Conservation (phyloP, 2,113 vertebrate genomes). For the Peromyscus leucopus region DNA sequence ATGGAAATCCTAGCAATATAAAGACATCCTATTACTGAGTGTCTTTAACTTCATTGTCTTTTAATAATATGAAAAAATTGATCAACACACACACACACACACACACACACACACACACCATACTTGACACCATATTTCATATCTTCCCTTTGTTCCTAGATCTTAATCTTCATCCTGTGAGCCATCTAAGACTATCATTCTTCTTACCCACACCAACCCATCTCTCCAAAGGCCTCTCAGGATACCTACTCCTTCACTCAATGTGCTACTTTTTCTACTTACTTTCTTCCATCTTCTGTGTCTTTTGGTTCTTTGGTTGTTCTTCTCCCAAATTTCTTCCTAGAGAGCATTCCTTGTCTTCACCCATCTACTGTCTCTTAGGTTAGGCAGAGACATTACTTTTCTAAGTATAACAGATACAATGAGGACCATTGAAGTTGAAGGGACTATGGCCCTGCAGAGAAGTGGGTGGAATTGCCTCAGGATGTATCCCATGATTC, state of each 20-base stretch:
- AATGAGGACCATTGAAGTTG: neutral
- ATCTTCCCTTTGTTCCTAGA: constrained; percentile 2
- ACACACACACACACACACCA: neutral
- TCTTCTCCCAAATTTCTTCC: constrained; percentile 18
- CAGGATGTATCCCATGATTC: neutral
- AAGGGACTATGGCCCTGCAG: neutral
- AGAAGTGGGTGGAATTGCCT: neutral
- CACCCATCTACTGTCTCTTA: neutral
- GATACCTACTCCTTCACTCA: neutral
- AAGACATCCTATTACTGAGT: neutral
- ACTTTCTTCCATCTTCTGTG: neutral
- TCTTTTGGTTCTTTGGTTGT: neutral
- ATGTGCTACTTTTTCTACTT: neutral
- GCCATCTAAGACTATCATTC: neutral
- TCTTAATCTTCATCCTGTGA: neutral
- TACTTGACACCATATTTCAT: neutral
- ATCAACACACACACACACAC: neutral
- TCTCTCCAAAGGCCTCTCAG: neutral
- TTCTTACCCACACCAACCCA: neutral
- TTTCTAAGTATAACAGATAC: constrained; percentile 13
- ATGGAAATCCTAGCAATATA: neutral
- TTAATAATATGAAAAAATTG: constrained; percentile 21
- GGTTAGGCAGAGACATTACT: neutral
- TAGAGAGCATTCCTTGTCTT: constrained; percentile 16
- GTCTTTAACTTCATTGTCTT: neutral